Conservation (phyloP, 2,888 invertebrate genomes). For the Ochlodes sylvanus region DNA sequence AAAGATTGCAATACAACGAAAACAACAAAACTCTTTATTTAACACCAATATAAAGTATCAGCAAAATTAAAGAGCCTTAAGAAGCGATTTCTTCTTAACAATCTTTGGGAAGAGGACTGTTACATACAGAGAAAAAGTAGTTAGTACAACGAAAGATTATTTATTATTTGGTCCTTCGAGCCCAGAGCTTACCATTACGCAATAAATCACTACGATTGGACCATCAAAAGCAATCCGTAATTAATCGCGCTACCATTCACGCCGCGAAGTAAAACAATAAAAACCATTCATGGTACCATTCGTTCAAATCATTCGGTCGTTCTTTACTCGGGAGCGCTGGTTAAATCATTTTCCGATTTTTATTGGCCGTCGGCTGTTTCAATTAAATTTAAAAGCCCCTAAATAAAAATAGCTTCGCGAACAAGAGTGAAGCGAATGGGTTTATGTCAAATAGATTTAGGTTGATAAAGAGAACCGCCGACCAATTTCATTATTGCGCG, state of each 20-base stretch:
- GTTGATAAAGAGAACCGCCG: background rate
- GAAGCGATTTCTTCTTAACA: too few relatives aligned
- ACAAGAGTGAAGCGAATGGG: background rate
- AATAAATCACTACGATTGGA: constrained; percentile 4
- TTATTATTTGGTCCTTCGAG: background rate
- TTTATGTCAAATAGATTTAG: constrained; percentile 2
- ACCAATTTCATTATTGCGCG: background rate
- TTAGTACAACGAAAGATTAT: background rate
- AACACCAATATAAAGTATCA: too few relatives aligned
- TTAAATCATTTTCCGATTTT: constrained; percentile 37
- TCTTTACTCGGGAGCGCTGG: background rate
- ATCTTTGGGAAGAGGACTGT: too few relatives aligned
- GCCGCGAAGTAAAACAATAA: constrained; percentile 6
- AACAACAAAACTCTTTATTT: too few relatives aligned
- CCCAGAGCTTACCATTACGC: background rate
- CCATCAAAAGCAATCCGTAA: constrained; percentile 13
- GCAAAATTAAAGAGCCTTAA: too few relatives aligned
- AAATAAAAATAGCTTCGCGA: constrained; percentile 6
- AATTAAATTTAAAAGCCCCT: constrained; percentile 38
- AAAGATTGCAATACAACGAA: too few relatives aligned
- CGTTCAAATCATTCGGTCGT: constrained; percentile 28
- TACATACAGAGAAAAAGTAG: too few relatives aligned
- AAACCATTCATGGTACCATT: constrained; percentile 33
- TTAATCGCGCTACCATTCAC: constrained; percentile 7
- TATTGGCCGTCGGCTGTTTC: constrained; percentile 37